Percentiles rank a stretch among this genome's conserved stretches.
These are phyloP conservation scores for Exaiptasia diaphana DNA, from an alignment of 64 coral and sea anemone species.

Conservation along the genomic window DNA sequence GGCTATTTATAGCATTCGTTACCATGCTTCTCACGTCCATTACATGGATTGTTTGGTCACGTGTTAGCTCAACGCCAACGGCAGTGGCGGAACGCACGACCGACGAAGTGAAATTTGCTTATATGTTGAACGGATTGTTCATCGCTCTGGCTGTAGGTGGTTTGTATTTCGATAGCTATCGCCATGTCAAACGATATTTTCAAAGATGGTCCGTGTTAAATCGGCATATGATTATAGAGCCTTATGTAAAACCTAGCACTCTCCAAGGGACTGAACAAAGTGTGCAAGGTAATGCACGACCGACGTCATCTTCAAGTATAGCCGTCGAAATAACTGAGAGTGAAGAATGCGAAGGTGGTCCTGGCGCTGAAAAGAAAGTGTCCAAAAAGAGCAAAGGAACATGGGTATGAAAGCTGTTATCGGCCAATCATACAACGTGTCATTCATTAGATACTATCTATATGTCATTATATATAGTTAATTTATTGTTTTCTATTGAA, in stretches of 20 bases:
- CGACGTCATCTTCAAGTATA: background rate
- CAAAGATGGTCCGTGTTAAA: constrained; percentile 86
- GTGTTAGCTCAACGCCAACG: constrained; percentile 70
- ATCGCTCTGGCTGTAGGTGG: constrained; percentile 84
- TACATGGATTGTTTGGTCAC: constrained; percentile 97
- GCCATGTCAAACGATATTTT: constrained; percentile 80
- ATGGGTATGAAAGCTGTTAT: constrained; percentile 12
- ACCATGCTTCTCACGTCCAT: constrained; percentile 94
- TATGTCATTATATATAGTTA: no score
- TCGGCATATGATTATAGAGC: constrained; percentile 66
- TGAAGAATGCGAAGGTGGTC: background rate
- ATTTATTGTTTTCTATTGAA: no score
- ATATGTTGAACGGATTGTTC: constrained; percentile 94
- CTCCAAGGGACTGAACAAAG: background rate
- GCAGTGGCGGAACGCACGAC: constrained; percentile 77
- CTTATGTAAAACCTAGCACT: constrained; percentile 10
- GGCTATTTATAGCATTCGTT: constrained; percentile 85
- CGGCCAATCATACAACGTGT: no score
- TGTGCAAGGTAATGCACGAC: background rate
- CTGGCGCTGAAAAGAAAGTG: background rate
- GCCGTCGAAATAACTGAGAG: background rate
- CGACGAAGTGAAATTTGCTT: constrained; percentile 88
- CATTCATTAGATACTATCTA: no score
- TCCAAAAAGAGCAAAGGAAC: constrained; percentile 4
- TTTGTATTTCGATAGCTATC: constrained; percentile 91